phyloP scores from a whole-genome alignment of 2,797 vertebrate species.

The Margarornis squamiger region DNA sequence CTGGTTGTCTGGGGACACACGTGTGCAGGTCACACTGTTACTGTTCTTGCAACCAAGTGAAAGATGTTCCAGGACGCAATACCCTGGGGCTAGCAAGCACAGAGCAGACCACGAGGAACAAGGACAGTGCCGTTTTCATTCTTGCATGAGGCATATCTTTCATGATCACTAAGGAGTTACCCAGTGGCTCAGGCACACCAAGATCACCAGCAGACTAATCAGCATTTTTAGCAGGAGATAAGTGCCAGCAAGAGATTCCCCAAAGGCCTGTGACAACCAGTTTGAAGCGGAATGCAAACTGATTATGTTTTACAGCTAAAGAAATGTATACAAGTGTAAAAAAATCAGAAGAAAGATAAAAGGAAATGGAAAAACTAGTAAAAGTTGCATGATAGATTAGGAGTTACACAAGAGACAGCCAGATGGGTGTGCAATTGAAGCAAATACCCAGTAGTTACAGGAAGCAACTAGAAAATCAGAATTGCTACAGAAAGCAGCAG shows the following conservation, averaged over 20 bases:
- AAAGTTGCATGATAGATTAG: not conserved
- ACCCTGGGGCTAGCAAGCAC: not conserved
- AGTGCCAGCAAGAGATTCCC: not conserved
- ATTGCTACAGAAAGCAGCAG: not conserved
- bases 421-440: not conserved
- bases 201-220: not conserved
- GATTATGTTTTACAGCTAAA: not conserved
- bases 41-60: not conserved
- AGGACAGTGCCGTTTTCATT: not conserved
- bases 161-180: not conserved
- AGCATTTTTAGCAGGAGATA: not conserved
- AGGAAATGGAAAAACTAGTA: not conserved
- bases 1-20: not conserved
- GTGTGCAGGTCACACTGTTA: not conserved
- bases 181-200: not conserved
- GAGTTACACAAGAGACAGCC: not conserved
- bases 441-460: not conserved
- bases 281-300: not conserved
- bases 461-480: not conserved
- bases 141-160: not conserved
- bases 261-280: not conserved
- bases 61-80: not conserved
- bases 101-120: not conserved
- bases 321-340: not conserved
- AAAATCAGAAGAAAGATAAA: not conserved